These are phyloP conservation scores for Malaclemys terrapin DNA, from an alignment of 2,113 vertebrate genomes.

Conservation along the genomic window DNA sequence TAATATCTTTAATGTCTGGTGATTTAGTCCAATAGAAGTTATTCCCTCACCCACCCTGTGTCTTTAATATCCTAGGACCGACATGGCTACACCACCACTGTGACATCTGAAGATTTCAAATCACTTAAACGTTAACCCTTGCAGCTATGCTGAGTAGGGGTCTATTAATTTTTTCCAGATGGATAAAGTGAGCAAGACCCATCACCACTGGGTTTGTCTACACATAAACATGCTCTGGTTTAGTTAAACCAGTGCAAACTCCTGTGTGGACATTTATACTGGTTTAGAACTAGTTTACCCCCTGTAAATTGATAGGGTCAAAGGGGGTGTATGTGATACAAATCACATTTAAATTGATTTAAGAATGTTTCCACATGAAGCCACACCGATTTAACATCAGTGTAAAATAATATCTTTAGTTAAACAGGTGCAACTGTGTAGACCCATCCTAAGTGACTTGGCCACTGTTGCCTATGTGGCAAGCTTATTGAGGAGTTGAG, in stretches of 20 bases:
- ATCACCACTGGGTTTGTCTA: neutral
- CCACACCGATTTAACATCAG: neutral
- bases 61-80: too few species aligned
- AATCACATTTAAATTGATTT: neutral
- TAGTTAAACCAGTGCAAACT: neutral
- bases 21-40: too few species aligned
- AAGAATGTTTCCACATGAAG: neutral
- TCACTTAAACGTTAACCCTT: too few species aligned
- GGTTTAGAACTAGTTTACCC: neutral
- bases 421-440: neutral
- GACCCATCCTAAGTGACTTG: neutral
- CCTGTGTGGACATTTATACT: neutral
- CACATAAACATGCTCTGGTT: neutral
- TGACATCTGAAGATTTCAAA: too few species aligned
- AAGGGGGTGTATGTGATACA: neutral
- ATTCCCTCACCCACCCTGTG: too few species aligned
- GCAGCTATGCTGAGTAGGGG: too few species aligned
- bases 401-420: neutral
- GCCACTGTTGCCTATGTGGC: neutral
- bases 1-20: too few species aligned
- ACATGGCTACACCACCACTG: too few species aligned
- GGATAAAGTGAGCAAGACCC: neutral
- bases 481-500: fast-evolving
- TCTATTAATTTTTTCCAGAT: neutral
- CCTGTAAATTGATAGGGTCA: neutral